Base-by-base conservation (phyloP, 2,797 vertebrate genomes). In the Acanthiza pusilla region DNA sequence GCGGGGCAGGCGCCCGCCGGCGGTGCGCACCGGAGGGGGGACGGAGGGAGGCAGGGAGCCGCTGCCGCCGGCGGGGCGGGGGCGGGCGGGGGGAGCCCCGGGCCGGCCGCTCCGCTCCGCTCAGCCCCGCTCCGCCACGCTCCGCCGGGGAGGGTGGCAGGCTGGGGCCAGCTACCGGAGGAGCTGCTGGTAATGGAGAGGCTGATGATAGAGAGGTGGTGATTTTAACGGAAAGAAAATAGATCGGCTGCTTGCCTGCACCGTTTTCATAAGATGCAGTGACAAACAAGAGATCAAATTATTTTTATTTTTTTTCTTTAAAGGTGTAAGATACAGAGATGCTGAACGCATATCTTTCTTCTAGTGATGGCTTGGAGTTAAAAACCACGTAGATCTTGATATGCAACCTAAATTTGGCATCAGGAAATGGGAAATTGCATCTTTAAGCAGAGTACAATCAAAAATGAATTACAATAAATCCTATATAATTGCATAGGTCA, bases 391-490 rank as follows among this genome's bases (percentile, higher is more conserved):
- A 97, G 97, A 98, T 98, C 97, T 98, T 98, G 98, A 98, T 98
- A 97, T 97, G 97, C 97, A 97, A 94, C 98, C 98, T 97, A 98
- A 98, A 98, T 98, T 98, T 98, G 98, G 98, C 98, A 98, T 97
- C 97, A 97, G 98, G 98, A 98, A 98, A 98, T 98, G 98, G 98
- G 98, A 98, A 98, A 98, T 98, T 98, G 98, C 98, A 98, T 98
- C 98, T 98, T 98, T 98, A 98, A 98, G 98, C 98, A 98, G 98
- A 97, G 97, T 98, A 98, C 98, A 98, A 98, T 98, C 98, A 98
- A 98, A 98, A 98, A 98, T 98, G 98, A 98, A 98, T 98, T 98
- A 98, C 98, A 98, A 98, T 98, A 98, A 98, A 98, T 98, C 98
- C 98, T 98, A 98, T 98, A 98, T 98, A 98, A 98, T 98, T 98